Percentiles rank a stretch among this genome's conserved stretches.
phyloP scores from a whole-genome alignment of 2,888 invertebrate genomes.

The Cacoxenus indagator region DNA sequence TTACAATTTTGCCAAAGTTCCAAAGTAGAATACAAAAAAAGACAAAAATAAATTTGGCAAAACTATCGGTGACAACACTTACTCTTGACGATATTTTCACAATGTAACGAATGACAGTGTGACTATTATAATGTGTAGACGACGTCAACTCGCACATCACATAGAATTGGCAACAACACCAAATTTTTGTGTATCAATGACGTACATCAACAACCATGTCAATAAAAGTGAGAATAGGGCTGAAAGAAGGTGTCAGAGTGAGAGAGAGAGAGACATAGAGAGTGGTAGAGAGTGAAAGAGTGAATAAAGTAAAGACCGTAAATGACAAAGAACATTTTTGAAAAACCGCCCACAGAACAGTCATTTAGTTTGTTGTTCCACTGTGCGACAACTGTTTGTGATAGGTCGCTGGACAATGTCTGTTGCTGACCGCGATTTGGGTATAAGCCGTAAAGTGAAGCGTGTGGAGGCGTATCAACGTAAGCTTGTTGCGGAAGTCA shows the following conservation, averaged over 20 bases:
- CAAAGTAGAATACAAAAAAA: background rate
- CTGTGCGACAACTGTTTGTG: too few species aligned
- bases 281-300: background rate
- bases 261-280: background rate
- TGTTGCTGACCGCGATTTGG: background rate
- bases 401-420: too few species aligned
- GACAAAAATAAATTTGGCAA: background rate
- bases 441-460: too few species aligned
- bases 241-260: background rate
- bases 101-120: conserved; percentile 41
- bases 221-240: background rate
- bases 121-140: background rate
- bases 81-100: background rate
- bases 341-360: background rate
- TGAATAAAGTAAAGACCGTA: background rate
- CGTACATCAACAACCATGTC: background rate
- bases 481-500: background rate
- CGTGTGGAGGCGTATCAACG: background rate
- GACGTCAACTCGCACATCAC: background rate
- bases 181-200: conserved; percentile 10
- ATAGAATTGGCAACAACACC: background rate
- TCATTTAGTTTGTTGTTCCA: conserved; percentile 3
- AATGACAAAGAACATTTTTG: background rate
- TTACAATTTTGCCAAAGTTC: background rate
- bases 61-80: background rate